phyloP scores from a whole-genome alignment of 2,888 invertebrate species.

The Drosophila greeni region DNA sequence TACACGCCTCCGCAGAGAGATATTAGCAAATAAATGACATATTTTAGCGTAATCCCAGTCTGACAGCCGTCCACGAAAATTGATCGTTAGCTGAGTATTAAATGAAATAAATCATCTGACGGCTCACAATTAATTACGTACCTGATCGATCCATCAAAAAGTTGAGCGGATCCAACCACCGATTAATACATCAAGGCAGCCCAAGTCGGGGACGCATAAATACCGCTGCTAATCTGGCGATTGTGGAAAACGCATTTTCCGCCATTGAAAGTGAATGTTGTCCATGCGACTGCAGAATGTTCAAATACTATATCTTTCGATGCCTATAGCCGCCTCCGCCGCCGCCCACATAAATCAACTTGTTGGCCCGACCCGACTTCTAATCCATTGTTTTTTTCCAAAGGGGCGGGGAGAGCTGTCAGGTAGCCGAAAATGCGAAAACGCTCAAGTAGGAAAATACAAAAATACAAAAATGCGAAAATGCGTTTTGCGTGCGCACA shows the following conservation, averaged over 20 bases:
- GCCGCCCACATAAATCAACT: slow-evolving; percentile 71
- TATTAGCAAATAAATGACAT: slow-evolving; percentile 10
- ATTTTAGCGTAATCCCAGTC: slow-evolving; percentile 7
- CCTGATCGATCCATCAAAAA: slow-evolving; percentile 36
- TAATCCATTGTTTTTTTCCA: slow-evolving; percentile 49
- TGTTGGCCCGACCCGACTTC: slow-evolving; percentile 46
- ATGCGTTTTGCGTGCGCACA: slow-evolving; percentile 67
- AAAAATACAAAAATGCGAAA: slow-evolving; percentile 34
- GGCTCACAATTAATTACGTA: slow-evolving; percentile 29
- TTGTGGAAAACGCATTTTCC: slow-evolving; percentile 55
- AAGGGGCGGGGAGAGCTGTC: slow-evolving; percentile 30
- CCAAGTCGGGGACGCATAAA: slow-evolving; percentile 25
- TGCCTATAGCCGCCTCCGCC: slow-evolving; percentile 29
- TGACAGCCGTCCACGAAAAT: slow-evolving; percentile 10
- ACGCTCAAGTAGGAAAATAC: slow-evolving; percentile 11
- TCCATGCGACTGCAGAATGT: slow-evolving; percentile 33
- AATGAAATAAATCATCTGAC: slow-evolving; percentile 34
- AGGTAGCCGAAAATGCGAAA: slow-evolving; percentile 49
- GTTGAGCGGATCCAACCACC: slow-evolving; percentile 32
- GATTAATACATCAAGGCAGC: slow-evolving; percentile 36
- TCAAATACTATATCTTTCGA: slow-evolving; percentile 28
- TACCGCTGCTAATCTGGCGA: slow-evolving; percentile 19
- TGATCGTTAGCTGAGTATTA: slow-evolving; percentile 17
- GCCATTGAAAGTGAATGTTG: slow-evolving; percentile 68
- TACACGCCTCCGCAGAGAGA: not conserved